Evolutionary conservation across 1,140 invertebrate species (phyloP).

Genomic region (Acromyrmex heyeri): DNA sequence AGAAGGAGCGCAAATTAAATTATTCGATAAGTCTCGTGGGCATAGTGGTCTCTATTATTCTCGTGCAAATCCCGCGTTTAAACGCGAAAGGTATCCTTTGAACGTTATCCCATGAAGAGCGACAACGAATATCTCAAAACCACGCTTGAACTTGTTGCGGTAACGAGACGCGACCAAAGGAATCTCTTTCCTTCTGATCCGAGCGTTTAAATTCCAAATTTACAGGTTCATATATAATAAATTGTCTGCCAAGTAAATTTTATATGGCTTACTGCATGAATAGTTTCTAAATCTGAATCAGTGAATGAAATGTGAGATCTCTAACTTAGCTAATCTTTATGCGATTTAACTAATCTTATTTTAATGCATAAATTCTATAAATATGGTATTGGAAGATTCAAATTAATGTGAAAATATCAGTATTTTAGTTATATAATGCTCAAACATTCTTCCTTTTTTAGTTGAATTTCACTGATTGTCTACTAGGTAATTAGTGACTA

Average conservation of each 20-base stretch:
- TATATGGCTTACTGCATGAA: background rate
- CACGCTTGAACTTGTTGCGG: background rate
- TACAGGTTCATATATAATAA: background rate
- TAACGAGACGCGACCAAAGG: background rate
- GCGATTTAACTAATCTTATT: too few relatives aligned
- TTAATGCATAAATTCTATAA: too few relatives aligned
- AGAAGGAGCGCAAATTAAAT: conserved; percentile 29
- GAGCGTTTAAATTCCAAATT: background rate
- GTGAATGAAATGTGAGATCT: too few relatives aligned
- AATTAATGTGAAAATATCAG: too few relatives aligned
- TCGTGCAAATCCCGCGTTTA: conserved; percentile 11
- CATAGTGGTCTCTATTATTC: conserved; percentile 30
- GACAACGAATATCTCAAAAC: conserved; percentile 22
- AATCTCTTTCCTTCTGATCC: background rate
- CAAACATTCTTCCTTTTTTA: too few relatives aligned
- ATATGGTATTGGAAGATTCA: too few relatives aligned
- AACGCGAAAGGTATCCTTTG: background rate
- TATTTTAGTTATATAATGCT: too few relatives aligned
- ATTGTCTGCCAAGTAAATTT: background rate
- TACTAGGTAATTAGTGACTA: too few relatives aligned
- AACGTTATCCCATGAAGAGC: background rate
- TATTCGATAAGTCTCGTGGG: conserved; percentile 12
- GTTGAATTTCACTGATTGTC: too few relatives aligned
- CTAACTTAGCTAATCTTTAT: too few relatives aligned
- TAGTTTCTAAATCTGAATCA: background rate